Percentiles rank a stretch among this genome's conserved stretches.
Evolutionary conservation across 2,888 invertebrate genomes (phyloP).

Genomic region (Scrobipalpa atriplicella): DNA sequence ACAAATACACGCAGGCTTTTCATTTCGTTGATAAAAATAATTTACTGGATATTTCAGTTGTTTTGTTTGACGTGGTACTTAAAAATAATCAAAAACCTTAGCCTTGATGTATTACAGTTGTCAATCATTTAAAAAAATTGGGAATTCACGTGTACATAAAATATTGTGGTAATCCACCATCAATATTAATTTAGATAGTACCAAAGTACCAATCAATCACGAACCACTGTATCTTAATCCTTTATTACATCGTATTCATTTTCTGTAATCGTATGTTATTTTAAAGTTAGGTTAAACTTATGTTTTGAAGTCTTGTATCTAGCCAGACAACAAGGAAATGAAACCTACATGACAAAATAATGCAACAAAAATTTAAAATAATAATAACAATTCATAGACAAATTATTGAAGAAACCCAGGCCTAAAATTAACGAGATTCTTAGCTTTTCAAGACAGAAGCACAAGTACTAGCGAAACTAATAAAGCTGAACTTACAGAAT

Average conservation of each 20-base stretch:
- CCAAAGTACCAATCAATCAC: constrained; percentile 26
- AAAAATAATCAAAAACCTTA: background rate
- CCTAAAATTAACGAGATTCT: no score
- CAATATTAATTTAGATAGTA: constrained; percentile 24
- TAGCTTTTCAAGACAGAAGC: background rate
- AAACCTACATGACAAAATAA: no score
- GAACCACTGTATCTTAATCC: constrained; percentile 23
- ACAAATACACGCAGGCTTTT: background rate
- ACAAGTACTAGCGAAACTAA: background rate
- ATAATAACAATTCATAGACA: no score
- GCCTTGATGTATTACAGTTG: background rate
- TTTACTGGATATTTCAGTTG: background rate
- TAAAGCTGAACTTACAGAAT: background rate
- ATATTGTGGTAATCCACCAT: constrained; percentile 13
- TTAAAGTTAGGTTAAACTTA: no score
- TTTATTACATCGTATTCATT: constrained; percentile 21
- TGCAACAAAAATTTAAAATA: no score
- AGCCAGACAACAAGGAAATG: no score
- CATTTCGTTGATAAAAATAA: background rate
- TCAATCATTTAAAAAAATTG: background rate
- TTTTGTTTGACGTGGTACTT: background rate
- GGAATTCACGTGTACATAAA: background rate
- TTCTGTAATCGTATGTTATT: background rate
- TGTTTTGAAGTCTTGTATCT: no score
- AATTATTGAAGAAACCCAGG: no score